A percentile compares a stretch with the other conserved stretches of the same genome.
Evolutionary conservation across 2,113 vertebrate genomes (phyloP).

Genomic region (Oreocharis arfaki): DNA sequence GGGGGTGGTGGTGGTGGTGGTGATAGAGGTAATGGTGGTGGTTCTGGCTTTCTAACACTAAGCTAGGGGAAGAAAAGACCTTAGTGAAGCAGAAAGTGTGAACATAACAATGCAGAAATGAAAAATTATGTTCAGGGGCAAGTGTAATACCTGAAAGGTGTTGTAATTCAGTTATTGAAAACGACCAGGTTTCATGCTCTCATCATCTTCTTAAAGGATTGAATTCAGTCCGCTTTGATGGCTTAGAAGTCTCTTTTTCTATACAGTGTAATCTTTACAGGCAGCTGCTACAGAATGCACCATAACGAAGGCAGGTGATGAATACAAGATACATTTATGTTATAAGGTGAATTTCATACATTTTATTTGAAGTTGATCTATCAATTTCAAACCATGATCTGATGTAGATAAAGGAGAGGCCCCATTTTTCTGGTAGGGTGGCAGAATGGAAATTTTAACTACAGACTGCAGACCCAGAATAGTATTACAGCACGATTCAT

Average conservation of each 20-base stretch:
- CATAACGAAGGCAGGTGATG: neutral
- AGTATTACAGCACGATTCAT: neutral
- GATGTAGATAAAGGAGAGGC: neutral
- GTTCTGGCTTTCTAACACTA: neutral
- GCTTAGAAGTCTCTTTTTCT: neutral
- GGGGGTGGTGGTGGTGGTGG: neutral
- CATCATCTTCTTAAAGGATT: neutral
- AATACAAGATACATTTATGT: neutral
- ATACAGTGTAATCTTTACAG: neutral
- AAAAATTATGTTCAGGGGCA: neutral
- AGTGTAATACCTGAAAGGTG: neutral
- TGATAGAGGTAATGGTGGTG: neutral
- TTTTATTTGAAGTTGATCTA: constrained; percentile 8
- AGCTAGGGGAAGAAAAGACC: neutral
- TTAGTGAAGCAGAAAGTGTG: neutral
- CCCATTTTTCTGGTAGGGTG: neutral
- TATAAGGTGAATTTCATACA: neutral
- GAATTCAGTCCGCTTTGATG: neutral
- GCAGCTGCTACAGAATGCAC: neutral
- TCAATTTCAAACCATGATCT: neutral
- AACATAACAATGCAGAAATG: neutral
- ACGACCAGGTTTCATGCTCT: neutral
- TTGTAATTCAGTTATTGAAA: neutral
- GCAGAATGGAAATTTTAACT: neutral
- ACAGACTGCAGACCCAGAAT: neutral